A percentile compares a stretch with the other conserved stretches of the same genome.
Conservation (phyloP, 2,888 invertebrate species). For the Polietes domitor region DNA sequence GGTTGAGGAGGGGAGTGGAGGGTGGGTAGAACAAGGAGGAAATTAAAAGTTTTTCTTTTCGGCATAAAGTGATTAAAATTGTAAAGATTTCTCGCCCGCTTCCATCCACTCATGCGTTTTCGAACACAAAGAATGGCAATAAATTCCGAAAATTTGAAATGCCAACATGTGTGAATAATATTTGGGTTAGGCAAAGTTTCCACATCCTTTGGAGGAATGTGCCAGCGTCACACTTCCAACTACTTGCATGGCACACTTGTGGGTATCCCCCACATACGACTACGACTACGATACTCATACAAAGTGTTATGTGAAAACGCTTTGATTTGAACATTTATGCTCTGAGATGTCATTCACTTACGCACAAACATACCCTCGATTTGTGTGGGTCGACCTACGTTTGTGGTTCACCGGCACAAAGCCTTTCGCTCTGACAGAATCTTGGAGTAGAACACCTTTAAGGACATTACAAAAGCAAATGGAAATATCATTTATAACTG, state of each 20-base stretch:
- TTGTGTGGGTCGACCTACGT: neutral
- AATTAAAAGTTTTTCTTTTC: conserved; percentile 37
- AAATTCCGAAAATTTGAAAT: conserved; percentile 17
- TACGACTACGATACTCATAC: neutral
- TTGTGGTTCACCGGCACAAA: too few species aligned
- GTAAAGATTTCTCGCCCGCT: neutral
- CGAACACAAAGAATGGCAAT: neutral
- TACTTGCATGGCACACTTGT: neutral
- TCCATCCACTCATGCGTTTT: neutral
- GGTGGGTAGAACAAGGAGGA: neutral
- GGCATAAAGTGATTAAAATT: conserved; percentile 31
- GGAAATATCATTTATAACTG: too few species aligned
- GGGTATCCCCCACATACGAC: too few species aligned
- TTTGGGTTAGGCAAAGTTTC: conserved; percentile 38
- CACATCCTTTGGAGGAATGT: neutral
- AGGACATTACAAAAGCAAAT: too few species aligned
- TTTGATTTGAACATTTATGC: neutral
- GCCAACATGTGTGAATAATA: conserved; percentile 50
- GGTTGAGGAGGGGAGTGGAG: too few species aligned
- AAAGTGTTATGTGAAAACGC: neutral
- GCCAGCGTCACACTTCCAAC: neutral
- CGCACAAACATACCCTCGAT: neutral
- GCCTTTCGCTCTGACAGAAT: too few species aligned
- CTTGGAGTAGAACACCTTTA: too few species aligned
- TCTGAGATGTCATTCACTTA: neutral